Conservation (phyloP, 2,888 invertebrate genomes). For the Julus scanicus region DNA sequence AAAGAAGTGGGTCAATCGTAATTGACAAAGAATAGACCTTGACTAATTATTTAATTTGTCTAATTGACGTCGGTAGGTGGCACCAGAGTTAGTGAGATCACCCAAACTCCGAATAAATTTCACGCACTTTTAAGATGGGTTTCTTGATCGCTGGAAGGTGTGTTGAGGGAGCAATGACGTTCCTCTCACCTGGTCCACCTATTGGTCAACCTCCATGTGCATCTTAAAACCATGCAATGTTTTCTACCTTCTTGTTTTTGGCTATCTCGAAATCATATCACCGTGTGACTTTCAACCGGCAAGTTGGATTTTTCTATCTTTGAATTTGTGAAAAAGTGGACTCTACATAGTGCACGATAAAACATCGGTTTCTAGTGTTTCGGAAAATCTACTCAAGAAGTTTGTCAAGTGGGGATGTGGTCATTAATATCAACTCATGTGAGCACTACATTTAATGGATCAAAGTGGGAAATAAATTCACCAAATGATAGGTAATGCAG, state of each 20-base stretch:
- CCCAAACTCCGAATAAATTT: slow-evolving; percentile 21
- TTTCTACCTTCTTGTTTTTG: neutral
- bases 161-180: slow-evolving; percentile 20
- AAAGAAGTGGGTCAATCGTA: slow-evolving; percentile 1
- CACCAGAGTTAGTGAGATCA: neutral
- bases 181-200: slow-evolving; percentile 15
- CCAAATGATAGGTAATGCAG: neutral
- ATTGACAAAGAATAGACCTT: neutral
- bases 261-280: neutral
- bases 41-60: slow-evolving; percentile 3
- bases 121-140: slow-evolving; percentile 4
- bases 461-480: neutral
- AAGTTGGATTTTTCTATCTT: neutral
- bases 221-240: neutral
- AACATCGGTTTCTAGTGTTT: neutral
- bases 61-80: neutral
- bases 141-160: neutral
- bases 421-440: neutral
- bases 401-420: neutral
- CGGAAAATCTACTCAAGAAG: neutral
- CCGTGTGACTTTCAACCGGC: neutral
- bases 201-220: slow-evolving; percentile 42
- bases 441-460: neutral
- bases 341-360: neutral
- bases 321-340: neutral